Base-by-base conservation (phyloP, 2,888 invertebrate genomes). In the Parochlus steinenii region DNA sequence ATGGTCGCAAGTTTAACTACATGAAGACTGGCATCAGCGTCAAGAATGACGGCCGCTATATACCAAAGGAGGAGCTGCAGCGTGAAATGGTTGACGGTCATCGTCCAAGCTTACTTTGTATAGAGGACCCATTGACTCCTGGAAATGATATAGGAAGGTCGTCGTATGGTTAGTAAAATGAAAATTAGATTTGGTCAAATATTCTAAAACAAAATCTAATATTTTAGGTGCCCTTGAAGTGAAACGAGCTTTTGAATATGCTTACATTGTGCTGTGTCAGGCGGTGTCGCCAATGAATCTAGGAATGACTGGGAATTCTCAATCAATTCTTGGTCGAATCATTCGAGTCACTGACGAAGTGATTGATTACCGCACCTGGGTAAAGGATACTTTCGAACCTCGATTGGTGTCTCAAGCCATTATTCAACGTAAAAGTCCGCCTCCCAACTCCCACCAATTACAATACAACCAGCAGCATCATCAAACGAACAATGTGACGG, bases 81-180 rank as follows among this genome's bases (percentile, higher is more conserved):
- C 71, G 80, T 56, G 86, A 89, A 50, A 89, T 93, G 87, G 76
- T 82, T 46, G 87, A 89, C 58, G 92, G 92, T 1, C 87, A 92
- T 60, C 68, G 92, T 31, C 89, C 89, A 15, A 90, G 93, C 42
- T 63, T 95, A 53, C 65, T 98, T 43, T 95, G 93, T 55, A 95
- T 98, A 47, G 95, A 97, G 63, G 98, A 98, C 65, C 98, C 98
- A 15, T 68, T 98, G 27, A 86, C 87, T 42, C 74, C 89, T 11
- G 90, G 82, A 44, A 98, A 98, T 60, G 97, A 97, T 59, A 95
- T 98, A 55, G 97, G 97, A 6, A 75, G 93, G 47, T 92, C 92
- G 56, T 93, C 93, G 50, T 95, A 93, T 60, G 93, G 47, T 79
- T 82, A 54, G 75, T 75, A 48, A 63, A 61, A 11, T 27, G 6